These are phyloP conservation scores for Platanista minor DNA, from an alignment of 2,113 vertebrate species.

Conservation along the genomic window DNA sequence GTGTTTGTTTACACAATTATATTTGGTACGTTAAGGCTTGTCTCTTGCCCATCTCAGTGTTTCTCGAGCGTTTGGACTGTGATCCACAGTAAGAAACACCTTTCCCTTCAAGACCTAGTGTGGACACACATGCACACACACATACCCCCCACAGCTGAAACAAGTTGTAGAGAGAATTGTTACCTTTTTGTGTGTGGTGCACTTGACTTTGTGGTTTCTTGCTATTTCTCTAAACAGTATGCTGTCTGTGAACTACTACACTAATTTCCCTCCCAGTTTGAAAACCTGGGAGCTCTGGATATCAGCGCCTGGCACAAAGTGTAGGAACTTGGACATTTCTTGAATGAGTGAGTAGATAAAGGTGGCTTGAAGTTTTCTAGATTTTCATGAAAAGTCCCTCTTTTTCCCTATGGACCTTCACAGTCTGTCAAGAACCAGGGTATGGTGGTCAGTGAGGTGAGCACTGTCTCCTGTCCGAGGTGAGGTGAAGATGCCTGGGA, in stretches of 20 bases:
- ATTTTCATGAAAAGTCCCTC: background rate
- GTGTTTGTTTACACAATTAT: background rate
- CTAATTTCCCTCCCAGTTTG: background rate
- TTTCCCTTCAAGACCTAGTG: background rate
- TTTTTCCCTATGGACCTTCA: background rate
- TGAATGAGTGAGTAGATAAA: background rate
- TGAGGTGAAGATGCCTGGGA: background rate
- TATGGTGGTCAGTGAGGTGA: background rate
- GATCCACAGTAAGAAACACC: background rate
- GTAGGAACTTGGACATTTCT: background rate
- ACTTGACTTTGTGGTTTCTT: background rate
- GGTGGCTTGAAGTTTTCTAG: background rate
- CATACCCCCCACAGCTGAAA: background rate
- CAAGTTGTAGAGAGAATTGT: background rate
- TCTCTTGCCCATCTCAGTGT: background rate
- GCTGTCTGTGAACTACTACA: background rate
- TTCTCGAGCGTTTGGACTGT: background rate
- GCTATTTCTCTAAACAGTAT: background rate
- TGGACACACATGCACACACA: background rate
- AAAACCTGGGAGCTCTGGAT: background rate
- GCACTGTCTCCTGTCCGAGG: accelerated
- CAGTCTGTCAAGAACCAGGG: background rate
- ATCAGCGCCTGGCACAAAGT: background rate
- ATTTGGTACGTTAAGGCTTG: background rate
- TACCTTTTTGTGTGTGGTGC: no score